Evolutionary conservation across 2,797 vertebrate species (phyloP).

Genomic region (Carapus acus): DNA sequence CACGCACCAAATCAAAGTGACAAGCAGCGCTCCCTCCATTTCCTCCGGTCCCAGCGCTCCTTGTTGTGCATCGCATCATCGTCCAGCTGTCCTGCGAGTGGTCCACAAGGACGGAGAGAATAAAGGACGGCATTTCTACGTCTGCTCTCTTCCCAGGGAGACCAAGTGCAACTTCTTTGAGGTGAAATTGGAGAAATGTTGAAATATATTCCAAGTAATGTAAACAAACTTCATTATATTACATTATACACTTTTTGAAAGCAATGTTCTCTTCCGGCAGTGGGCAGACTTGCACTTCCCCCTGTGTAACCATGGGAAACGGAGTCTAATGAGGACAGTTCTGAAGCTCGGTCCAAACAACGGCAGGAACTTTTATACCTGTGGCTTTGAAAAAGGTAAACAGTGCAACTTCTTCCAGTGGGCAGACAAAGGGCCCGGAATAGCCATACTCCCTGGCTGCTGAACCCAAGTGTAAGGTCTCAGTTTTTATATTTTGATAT

Average conservation of each 20-base stretch:
- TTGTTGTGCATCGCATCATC: constrained; percentile 74
- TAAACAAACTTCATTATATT: too few relatives aligned
- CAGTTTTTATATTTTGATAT: too few relatives aligned
- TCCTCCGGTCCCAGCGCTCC: constrained; percentile 54
- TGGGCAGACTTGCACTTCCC: constrained; percentile 93
- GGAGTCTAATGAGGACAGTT: constrained; percentile 83
- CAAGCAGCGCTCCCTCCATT: constrained; percentile 17
- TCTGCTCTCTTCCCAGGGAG: constrained; percentile 79
- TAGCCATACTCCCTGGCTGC: constrained; percentile 65
- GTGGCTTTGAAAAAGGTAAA: constrained; percentile 76
- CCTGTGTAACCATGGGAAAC: constrained; percentile 81
- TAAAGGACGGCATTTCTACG: constrained; percentile 85
- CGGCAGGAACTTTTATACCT: constrained; percentile 86
- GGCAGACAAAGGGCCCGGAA: constrained; percentile 68
- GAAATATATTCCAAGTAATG: too few relatives aligned
- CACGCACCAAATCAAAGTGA: constrained; percentile 34
- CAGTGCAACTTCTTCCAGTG: constrained; percentile 93
- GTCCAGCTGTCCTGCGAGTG: constrained; percentile 72
- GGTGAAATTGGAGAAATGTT: constrained; percentile 73
- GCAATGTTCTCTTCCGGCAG: constrained; percentile 63
- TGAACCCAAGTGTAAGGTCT: constrained; percentile 25
- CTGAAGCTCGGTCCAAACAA: constrained; percentile 93
- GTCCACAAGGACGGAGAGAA: constrained; percentile 88
- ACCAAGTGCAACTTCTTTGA: constrained; percentile 83
- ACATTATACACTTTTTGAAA: too few relatives aligned